Conservation (phyloP, 2,113 vertebrate species). For the Poeciliopsis turrubarensis region DNA sequence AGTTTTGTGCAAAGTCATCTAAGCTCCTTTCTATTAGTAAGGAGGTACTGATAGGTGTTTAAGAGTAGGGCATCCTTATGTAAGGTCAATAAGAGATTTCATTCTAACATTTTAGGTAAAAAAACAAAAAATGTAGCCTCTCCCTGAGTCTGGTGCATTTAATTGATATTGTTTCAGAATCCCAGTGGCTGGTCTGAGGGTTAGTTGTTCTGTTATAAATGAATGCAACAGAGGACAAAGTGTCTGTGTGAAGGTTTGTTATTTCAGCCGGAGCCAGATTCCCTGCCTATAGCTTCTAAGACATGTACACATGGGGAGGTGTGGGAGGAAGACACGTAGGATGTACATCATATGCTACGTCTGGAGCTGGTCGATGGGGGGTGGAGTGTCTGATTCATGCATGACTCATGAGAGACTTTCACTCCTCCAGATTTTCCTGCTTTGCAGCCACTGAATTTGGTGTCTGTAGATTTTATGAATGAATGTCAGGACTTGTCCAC, state of each 20-base stretch:
- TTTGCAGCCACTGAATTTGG: neutral
- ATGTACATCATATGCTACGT: slow-evolving; percentile 4
- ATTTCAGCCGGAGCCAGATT: slow-evolving; percentile 56
- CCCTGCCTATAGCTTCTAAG: slow-evolving; percentile 9
- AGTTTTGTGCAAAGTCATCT: no score
- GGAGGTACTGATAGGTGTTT: no score
- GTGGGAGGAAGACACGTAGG: neutral
- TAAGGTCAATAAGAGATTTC: no score
- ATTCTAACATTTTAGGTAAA: no score
- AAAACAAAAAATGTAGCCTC: neutral
- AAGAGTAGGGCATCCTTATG: no score
- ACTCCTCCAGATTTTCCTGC: neutral
- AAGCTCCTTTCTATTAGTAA: no score
- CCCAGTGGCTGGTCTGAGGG: slow-evolving; percentile 4
- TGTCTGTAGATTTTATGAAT: slow-evolving; percentile 68
- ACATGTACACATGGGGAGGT: neutral
- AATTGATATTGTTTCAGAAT: slow-evolving; percentile 20
- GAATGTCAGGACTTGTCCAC: slow-evolving; percentile 63
- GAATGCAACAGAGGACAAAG: slow-evolving; percentile 37
- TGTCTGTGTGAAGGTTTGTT: slow-evolving; percentile 49
- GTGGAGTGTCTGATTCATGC: neutral
- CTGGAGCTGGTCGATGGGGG: neutral
- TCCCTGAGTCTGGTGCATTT: slow-evolving; percentile 10
- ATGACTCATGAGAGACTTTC: slow-evolving; percentile 6
- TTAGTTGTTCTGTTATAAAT: slow-evolving; percentile 22